Conservation (phyloP, 2,888 invertebrate genomes). For the Cynaeus angustus region DNA sequence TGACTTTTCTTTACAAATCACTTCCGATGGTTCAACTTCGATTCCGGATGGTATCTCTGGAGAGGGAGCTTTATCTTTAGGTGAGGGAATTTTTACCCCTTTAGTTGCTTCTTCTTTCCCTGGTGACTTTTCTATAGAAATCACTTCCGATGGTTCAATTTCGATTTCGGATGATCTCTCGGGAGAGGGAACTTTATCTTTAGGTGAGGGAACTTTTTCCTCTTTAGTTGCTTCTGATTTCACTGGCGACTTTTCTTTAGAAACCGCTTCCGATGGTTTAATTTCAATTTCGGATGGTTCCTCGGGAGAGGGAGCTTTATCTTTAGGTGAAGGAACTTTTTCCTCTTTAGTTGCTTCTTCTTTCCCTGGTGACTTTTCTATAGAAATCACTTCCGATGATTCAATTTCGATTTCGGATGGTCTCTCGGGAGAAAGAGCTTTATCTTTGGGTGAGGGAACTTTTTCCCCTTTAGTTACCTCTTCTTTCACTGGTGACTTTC, state of each 20-base stretch:
- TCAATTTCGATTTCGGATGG: conserved; percentile 5
- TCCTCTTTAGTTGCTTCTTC: background rate
- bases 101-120: conserved; percentile 18
- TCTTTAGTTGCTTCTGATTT: background rate
- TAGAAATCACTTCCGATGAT: background rate
- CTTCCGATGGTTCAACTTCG: background rate
- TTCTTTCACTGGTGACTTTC: background rate
- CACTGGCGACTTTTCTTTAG: conserved; percentile 13
- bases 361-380: conserved; percentile 15
- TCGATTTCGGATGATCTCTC: conserved; percentile 6
- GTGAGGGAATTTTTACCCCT: conserved; percentile 1
- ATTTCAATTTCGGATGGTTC: conserved; percentile 25
- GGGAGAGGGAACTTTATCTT: background rate
- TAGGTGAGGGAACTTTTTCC: background rate
- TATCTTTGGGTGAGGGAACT: conserved; percentile 21
- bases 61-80: conserved; percentile 6
- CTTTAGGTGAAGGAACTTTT: conserved; percentile 18
- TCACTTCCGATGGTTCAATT: conserved; percentile 23
- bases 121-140: conserved; percentile 18
- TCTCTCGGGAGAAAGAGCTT: conserved; percentile 1
- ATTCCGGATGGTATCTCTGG: too few species aligned
- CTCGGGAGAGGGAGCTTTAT: conserved; percentile 29
- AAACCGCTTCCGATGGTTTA: background rate
- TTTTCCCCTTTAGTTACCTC: too few species aligned
- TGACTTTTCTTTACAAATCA: background rate